Evolutionary conservation across 2,888 invertebrate species (phyloP).

Genomic region (Leucoptera coffeella): DNA sequence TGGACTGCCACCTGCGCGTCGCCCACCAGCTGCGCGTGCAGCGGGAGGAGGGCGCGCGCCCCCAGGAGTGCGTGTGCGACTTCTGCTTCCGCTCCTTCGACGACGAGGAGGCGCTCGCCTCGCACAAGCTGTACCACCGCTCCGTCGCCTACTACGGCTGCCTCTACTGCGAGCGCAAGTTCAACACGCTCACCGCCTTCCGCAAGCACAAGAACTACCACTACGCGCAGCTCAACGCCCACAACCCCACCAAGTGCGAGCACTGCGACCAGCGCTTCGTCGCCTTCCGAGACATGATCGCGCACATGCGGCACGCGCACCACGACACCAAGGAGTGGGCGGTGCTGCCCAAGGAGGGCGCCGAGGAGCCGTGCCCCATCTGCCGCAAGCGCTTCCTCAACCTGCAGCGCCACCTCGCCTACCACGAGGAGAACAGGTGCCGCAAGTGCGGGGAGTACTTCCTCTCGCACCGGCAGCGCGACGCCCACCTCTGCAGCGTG

Average conservation of each 20-base stretch:
- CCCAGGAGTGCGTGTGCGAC: slow-evolving; percentile 32
- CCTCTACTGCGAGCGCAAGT: slow-evolving; percentile 42
- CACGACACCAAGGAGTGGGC: slow-evolving; percentile 42
- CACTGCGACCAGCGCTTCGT: slow-evolving; percentile 51
- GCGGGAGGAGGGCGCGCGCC: slow-evolving; percentile 17
- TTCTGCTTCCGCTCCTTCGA: slow-evolving; percentile 42
- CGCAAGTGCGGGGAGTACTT: slow-evolving; percentile 44
- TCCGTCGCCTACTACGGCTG: slow-evolving; percentile 39
- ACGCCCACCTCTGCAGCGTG: slow-evolving; percentile 36
- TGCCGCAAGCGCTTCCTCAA: slow-evolving; percentile 39
- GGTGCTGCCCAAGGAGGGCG: slow-evolving; percentile 30
- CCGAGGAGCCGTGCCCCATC: slow-evolving; percentile 31
- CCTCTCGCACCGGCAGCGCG: slow-evolving; percentile 26
- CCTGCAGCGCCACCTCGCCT: slow-evolving; percentile 30
- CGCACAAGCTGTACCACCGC: slow-evolving; percentile 38
- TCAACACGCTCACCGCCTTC: slow-evolving; percentile 37
- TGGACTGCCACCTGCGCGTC: slow-evolving; percentile 39
- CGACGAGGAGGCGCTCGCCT: slow-evolving; percentile 28
- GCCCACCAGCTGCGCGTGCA: slow-evolving; percentile 23
- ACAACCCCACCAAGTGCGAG: slow-evolving; percentile 38
- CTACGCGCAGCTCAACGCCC: slow-evolving; percentile 29
- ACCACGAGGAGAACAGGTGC: slow-evolving; percentile 42
- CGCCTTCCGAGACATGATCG: slow-evolving; percentile 44
- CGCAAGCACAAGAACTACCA: slow-evolving; percentile 47
- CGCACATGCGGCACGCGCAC: slow-evolving; percentile 39